Evolutionary conservation across 2,113 vertebrate species (phyloP).

Genomic region (Cranoglanis bouderius): DNA sequence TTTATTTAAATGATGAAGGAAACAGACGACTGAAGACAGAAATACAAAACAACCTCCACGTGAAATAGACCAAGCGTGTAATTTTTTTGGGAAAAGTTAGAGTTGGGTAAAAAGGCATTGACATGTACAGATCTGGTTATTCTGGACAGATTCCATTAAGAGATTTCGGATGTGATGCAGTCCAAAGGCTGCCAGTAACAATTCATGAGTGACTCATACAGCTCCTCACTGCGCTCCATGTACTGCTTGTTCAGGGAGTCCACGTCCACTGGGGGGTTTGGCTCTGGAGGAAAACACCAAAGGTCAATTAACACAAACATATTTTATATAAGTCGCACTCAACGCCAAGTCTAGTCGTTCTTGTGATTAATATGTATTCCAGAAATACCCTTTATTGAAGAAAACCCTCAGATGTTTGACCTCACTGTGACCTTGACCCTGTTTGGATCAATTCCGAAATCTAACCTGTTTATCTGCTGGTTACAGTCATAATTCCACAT

Average conservation of each 20-base stretch:
- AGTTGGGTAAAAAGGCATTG: constrained; percentile 38
- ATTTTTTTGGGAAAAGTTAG: constrained; percentile 3
- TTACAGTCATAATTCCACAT: neutral
- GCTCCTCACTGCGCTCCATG: constrained; percentile 88
- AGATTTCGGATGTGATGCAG: constrained; percentile 77
- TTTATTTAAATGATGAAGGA: neutral
- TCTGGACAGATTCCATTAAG: constrained; percentile 68
- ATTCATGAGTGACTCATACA: constrained; percentile 87
- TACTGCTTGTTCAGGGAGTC: constrained; percentile 86
- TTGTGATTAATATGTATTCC: neutral
- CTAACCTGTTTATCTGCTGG: neutral
- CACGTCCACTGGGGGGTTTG: constrained; percentile 75
- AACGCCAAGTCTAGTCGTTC: neutral
- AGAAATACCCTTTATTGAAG: neutral
- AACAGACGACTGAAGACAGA: neutral
- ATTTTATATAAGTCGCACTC: neutral
- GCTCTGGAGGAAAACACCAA: constrained; percentile 58
- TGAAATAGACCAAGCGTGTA: constrained; percentile 1
- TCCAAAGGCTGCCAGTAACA: constrained; percentile 90
- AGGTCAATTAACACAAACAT: neutral
- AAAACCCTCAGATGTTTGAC: neutral
- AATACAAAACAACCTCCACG: neutral
- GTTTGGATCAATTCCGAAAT: neutral
- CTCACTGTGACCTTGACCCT: neutral
- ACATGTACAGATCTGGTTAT: constrained; percentile 1